Evolutionary conservation across 37 sponge, comb jelly and placozoan species (phyloP), one percentile per base, ranked within the genome.

Genomic region (Geodia barretti): DNA sequence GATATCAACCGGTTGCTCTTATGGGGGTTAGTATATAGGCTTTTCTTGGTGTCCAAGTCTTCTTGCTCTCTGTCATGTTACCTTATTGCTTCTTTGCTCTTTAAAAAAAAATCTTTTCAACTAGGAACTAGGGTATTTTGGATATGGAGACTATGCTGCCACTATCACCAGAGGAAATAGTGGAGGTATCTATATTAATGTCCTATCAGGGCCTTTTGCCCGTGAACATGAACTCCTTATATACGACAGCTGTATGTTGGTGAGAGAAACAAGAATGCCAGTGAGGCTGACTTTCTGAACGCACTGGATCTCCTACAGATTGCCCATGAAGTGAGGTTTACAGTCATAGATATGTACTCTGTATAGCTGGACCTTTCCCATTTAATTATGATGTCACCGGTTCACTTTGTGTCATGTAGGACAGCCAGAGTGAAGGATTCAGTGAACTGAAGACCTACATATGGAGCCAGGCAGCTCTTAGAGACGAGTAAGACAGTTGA

Each of bases 401-500:
- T 4, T 63, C 29, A 14, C 11, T 63, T 25, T 63, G 77, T 28
- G 33, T 26, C 35, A n/a, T n/a, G n/a, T 60, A 79, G 74, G 76
- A 64, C 25, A 30, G 24, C 43, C 67, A 62, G 37, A 59, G 41
- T 30, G 64, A 62, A 24, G 62, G 84, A 62, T 76, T 39, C 21
- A 37, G 71, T n/a, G 63, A 67, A 17, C 75, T 92, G 3, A 64
- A 70, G 30, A 39, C 69, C 23, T 85, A 85, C 64, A 80, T 88
- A 5, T 92, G 93, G 93, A 75, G 79, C 32, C 80, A 76, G 73
- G 93, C 93, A 26, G 62, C 81, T 17, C 77, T 89, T 39, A 85
- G 60, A 68, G 89, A 92, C 64, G 72, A 85, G 91, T 90, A 28
- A 70, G 90, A 68, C n/a, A 11, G 26, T 21, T 26, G 58, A 8